Evolutionary conservation across 2,888 invertebrate genomes (phyloP).

Genomic region (Podabrus alpinus): DNA sequence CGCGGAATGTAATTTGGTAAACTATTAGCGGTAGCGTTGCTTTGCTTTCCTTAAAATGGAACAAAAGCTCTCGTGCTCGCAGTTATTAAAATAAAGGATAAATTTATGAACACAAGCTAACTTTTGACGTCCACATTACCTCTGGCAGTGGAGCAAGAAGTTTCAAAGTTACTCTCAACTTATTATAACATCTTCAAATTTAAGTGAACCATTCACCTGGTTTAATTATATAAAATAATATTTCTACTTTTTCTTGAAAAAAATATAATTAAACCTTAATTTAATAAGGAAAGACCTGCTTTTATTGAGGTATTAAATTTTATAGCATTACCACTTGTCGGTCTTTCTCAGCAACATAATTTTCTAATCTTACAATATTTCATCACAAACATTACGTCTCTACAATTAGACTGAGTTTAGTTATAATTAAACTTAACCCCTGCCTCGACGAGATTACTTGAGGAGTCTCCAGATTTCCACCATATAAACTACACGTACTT

Average conservation of each 20-base stretch:
- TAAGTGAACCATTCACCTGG: background rate
- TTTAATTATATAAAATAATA: background rate
- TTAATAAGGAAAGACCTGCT: background rate
- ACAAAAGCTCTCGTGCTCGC: constrained; percentile 12
- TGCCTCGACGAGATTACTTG: constrained; percentile 20
- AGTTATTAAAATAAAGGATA: constrained; percentile 13
- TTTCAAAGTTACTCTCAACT: background rate
- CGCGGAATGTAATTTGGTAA: constrained; percentile 29
- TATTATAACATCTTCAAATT: background rate
- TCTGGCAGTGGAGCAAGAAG: background rate
- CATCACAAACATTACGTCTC: constrained; percentile 23
- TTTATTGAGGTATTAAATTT: background rate
- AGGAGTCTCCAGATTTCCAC: constrained; percentile 19
- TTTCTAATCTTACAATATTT: constrained; percentile 22
- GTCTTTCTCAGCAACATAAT: constrained; percentile 5
- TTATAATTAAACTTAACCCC: constrained; percentile 24
- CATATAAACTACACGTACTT: constrained; percentile 11
- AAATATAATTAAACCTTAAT: background rate
- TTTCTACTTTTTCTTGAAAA: background rate
- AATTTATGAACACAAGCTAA: constrained; percentile 12
- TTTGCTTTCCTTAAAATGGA: constrained; percentile 10
- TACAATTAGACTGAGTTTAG: constrained; percentile 26
- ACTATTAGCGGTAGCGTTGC: constrained; percentile 21
- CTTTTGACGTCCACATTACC: background rate
- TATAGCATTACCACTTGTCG: background rate